These are phyloP conservation scores for Olivierus martensii DNA, from an alignment of 1,140 invertebrate species.

Conservation along the genomic window DNA sequence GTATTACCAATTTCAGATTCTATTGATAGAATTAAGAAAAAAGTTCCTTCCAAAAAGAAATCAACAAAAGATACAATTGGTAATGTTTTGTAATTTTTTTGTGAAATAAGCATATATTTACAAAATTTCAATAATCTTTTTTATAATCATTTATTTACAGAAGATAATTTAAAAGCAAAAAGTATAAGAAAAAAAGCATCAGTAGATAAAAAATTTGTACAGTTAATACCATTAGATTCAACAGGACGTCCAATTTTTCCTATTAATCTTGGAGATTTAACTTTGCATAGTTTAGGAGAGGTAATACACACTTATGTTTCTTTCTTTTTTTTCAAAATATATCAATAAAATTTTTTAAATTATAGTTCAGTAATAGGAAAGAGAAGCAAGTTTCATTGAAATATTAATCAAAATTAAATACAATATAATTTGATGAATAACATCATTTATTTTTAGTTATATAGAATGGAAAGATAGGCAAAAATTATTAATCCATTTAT, in stretches of 20 bases:
- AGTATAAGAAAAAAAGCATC: constrained; percentile 21
- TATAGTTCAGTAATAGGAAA: no score
- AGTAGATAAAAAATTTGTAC: constrained; percentile 36
- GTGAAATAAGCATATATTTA: background rate
- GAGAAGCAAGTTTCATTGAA: no score
- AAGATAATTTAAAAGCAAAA: constrained; percentile 21
- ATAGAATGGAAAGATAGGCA: no score
- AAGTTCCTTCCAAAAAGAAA: constrained; percentile 11
- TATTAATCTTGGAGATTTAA: constrained; percentile 51
- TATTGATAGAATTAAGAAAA: constrained; percentile 2
- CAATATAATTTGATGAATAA: no score
- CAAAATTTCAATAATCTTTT: background rate
- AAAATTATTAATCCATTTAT: no score
- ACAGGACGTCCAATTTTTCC: constrained; percentile 57
- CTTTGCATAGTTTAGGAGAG: constrained; percentile 62
- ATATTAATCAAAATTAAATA: no score
- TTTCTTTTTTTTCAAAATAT: background rate
- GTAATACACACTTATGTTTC: constrained; percentile 30
- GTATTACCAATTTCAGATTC: background rate
- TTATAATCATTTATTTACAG: constrained; percentile 1
- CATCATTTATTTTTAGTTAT: no score
- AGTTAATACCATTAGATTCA: constrained; percentile 48
- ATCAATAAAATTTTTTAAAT: no score
- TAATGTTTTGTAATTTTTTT: background rate
- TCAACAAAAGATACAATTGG: background rate